Percentiles rank a stretch among this genome's conserved stretches.
phyloP scores from a whole-genome alignment of 2,797 vertebrate genomes.

The Manis javanica region DNA sequence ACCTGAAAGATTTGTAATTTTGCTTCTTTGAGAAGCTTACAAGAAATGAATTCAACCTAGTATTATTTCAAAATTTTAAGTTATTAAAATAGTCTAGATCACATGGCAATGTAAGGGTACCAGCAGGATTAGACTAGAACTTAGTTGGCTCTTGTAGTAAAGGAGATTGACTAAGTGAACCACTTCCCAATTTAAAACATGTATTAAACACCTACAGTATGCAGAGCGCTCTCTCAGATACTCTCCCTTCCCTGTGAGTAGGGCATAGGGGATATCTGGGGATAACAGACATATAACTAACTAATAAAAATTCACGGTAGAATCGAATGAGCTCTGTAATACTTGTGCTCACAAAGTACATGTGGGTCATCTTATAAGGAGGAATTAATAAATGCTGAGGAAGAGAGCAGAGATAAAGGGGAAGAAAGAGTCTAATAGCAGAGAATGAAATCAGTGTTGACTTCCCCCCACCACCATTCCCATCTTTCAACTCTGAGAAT shows the following conservation, averaged over 20 bases:
- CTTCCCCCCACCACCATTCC: neutral
- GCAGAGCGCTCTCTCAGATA: neutral
- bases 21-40: constrained; percentile 31
- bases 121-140: neutral
- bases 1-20: constrained; percentile 39
- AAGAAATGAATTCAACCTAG: neutral
- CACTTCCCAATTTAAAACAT: constrained; percentile 12
- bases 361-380: neutral
- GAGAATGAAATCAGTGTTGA: neutral
- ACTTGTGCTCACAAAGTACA: neutral
- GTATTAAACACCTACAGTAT: neutral
- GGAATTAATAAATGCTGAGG: neutral
- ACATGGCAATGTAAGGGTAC: neutral
- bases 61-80: constrained; percentile 37
- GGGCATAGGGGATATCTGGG: neutral
- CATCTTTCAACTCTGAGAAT: neutral
- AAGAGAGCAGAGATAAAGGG: neutral
- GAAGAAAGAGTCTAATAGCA: neutral
- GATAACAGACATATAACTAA: neutral
- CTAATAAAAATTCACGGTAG: neutral
- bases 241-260: neutral
- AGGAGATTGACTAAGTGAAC: neutral
- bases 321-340: neutral
- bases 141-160: neutral
- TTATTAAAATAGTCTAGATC: constrained; percentile 18